Base-by-base conservation (phyloP, 1,140 invertebrate genomes). In the Pinna nobilis region DNA sequence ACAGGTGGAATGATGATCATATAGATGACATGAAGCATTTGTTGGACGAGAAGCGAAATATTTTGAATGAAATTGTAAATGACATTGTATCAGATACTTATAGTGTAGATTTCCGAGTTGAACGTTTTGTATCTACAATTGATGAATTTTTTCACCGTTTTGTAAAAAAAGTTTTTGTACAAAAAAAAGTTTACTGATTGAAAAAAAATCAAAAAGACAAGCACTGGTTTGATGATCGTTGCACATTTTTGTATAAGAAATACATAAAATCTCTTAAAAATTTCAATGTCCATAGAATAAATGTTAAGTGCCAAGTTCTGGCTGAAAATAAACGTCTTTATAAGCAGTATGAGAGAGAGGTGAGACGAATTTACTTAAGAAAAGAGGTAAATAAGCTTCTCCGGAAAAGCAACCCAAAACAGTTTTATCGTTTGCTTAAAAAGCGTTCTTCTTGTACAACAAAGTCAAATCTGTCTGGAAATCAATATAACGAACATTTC, bases 11-110 rank as follows among this genome's bases (percentile, higher is more conserved):
- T 35, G 51, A 33, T 41, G 28, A n/a, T 28, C 32, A 15, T 5
- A 35, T 23, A 15, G 18, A 71, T 20, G 9, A 64, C 39, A 64
- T 73, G 61, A 20, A 59, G 20, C 1, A 11, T n/a, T 3, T 30
- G 18, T 28, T 65, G 1, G 44, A 64, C 66, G 51, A 61, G 1
- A 65, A 33, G 25, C 51, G 49, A 23, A 47, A 37, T n/a, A n/a
- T 44, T 3, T 57, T 66, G 23, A 65, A 66, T 49, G 18, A 59
- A 23, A 65, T 57, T 44, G 41, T 47, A 28, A 15, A 57, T 39
- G 18, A 53, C 47, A 53, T 73, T 4, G 49, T 55, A 32, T 2
- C n/a, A 6, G 32, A 35, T 28, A 35, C 32, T 32, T 23, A 37
- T 13, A 32, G 35, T 5, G 25, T 73, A 35, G 23, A 57, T 65